A percentile compares a stretch with the other conserved stretches of the same genome.
Evolutionary conservation across 2,888 invertebrate genomes (phyloP).

Genomic region (Seira sanloemensis): DNA sequence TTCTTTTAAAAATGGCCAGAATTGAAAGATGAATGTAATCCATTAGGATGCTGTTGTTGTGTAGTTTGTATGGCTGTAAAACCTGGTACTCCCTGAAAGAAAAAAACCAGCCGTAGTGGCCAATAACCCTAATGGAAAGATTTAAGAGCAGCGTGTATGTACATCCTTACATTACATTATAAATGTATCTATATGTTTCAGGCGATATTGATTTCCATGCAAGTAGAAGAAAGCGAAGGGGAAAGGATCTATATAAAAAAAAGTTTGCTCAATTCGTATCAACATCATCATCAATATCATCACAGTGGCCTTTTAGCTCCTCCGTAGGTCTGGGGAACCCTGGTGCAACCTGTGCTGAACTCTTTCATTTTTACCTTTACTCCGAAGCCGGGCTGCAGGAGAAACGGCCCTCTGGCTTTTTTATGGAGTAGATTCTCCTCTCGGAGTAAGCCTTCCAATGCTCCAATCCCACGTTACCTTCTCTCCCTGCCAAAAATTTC

Average conservation of each 20-base stretch:
- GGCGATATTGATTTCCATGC: slow-evolving; percentile 7
- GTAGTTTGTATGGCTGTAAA: slow-evolving; percentile 2
- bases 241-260: not conserved
- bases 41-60: slow-evolving; percentile 43
- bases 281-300: not conserved
- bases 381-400: not conserved
- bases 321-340: slow-evolving; percentile 5
- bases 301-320: not conserved
- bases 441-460: not conserved
- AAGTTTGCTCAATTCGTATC: not conserved
- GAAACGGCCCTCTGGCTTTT: not conserved
- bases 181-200: too few species aligned
- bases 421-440: not conserved
- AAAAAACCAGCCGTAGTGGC: slow-evolving; percentile 27
- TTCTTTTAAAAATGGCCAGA: slow-evolving; percentile 24
- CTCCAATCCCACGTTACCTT: not conserved
- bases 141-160: slow-evolving; percentile 22
- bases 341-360: not conserved
- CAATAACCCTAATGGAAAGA: slow-evolving; percentile 64
- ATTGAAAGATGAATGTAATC: slow-evolving; percentile 57
- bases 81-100: not conserved
- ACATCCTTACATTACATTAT: not conserved
- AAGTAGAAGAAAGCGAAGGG: too few species aligned
- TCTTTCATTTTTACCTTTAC: too few species aligned
- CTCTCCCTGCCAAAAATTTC: not conserved